Conservation (phyloP, 1,140 invertebrate genomes). For the Drosophila willistoni region DNA sequence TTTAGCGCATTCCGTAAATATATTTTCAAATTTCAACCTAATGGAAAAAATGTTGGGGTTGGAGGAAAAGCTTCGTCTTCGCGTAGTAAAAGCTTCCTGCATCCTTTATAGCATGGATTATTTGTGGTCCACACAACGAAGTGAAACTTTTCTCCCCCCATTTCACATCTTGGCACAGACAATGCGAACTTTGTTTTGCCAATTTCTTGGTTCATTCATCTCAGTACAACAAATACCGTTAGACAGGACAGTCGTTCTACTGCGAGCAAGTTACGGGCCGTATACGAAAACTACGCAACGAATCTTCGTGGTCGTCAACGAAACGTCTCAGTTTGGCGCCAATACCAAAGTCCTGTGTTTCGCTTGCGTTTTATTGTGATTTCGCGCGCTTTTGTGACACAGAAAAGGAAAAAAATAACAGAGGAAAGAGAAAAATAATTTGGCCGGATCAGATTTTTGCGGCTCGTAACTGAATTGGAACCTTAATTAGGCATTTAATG, state of each 20-base stretch:
- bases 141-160: constrained; percentile 36
- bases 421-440: constrained; percentile 18
- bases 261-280: constrained; percentile 27
- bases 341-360: constrained; percentile 40
- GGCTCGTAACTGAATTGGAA: constrained; percentile 52
- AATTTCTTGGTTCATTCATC: constrained; percentile 71
- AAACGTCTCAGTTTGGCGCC: constrained; percentile 67
- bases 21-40: too few species aligned
- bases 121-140: constrained; percentile 49
- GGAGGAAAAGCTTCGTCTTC: constrained; percentile 33
- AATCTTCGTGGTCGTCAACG: constrained; percentile 28
- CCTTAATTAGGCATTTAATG: constrained; percentile 75
- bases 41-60: neutral
- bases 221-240: constrained; percentile 68
- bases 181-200: constrained; percentile 59
- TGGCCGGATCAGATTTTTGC: constrained; percentile 47
- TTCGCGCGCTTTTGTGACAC: constrained; percentile 76
- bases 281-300: constrained; percentile 17
- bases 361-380: constrained; percentile 52
- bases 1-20: too few species aligned
- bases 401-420: constrained; percentile 36
- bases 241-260: constrained; percentile 56
- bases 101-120: neutral
- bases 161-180: constrained; percentile 60
- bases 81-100: constrained; percentile 53